Base-by-base conservation (phyloP, 2,797 vertebrate genomes). In the Alcedo atthis region DNA sequence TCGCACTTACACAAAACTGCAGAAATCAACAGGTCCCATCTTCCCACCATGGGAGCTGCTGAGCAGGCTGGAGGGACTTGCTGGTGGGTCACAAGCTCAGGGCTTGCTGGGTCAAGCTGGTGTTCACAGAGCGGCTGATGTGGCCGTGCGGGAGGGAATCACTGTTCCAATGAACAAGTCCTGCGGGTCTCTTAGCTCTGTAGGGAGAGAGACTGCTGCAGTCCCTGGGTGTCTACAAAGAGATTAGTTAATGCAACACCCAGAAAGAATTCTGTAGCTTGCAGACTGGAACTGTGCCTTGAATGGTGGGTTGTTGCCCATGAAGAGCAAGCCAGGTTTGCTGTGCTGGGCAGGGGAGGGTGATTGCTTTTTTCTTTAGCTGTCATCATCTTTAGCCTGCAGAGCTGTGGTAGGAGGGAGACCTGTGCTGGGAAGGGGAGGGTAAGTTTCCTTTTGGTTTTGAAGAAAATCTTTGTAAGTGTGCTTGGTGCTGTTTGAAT, bases 21-120 rank as follows among this genome's bases (percentile, higher is more conserved):
- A 87, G 64, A 80, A 89, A 91, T 92, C 94, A 95, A 93, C 93
- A 93, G 87, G 78, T 87, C 84, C 45, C 16, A 4, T 24, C 48
- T 68, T 49, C 69, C 77, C 73, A 17, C 45, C 10, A 0, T 8
- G 9, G 42, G 63, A 57, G 30, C 77, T 58, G 22, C 55, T 0
- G 0, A 49, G 4, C 0, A 0, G 82, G 76, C 64, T 14, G 51
- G 63, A 61, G 58, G 71, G n/a, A 25, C 25, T 12, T 37, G 54
- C 28, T 58, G 4, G 17, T 21, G 46, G 59, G 61, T 8, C 68
- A 59, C 2, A 2, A 84, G 21, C 24, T 6, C 8, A 18, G 43
- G 68, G 40, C 10, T 35, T 17, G 9, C 33, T 19, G 64, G 48
- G 20, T 33, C 35, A 13, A 64, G 19, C 13, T 0, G 6, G 19